These are phyloP conservation scores for Ophion ventricosus DNA, from an alignment of 2,888 invertebrate genomes.

Conservation along the genomic window DNA sequence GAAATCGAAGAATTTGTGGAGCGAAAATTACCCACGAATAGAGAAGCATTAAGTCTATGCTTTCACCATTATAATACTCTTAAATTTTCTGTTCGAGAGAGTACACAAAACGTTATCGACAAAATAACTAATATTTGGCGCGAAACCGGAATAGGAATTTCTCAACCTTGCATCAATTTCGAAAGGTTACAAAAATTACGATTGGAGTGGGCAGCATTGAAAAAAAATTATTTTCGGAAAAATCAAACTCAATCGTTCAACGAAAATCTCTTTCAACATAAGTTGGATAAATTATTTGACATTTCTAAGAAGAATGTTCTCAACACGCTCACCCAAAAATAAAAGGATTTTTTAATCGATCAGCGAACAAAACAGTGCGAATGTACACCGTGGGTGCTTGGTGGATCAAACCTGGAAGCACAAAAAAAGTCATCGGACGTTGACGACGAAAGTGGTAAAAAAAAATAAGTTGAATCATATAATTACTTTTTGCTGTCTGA, in stretches of 20 bases:
- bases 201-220: constrained; percentile 10
- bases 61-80: constrained; percentile 50
- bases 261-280: background rate
- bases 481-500: background rate
- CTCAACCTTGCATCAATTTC: background rate
- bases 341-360: constrained; percentile 19
- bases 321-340: constrained; percentile 13
- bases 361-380: background rate
- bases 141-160: constrained; percentile 3
- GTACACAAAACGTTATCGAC: constrained; percentile 25
- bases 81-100: constrained; percentile 35
- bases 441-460: constrained; percentile 15
- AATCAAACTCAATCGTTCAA: constrained; percentile 1
- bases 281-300: background rate
- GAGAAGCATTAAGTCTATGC: constrained; percentile 39
- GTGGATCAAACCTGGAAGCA: constrained; percentile 6
- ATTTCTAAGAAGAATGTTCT: background rate
- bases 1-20: constrained; percentile 20
- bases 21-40: constrained; percentile 35
- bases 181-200: background rate
- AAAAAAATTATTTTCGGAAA: constrained; percentile 19
- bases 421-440: background rate
- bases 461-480: background rate
- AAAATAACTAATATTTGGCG: constrained; percentile 30
- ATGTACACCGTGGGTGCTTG: background rate